A percentile compares a stretch with the other conserved stretches of the same genome.
Evolutionary conservation across 2,797 vertebrate genomes (phyloP).

Genomic region (Hippoglossus hippoglossus): DNA sequence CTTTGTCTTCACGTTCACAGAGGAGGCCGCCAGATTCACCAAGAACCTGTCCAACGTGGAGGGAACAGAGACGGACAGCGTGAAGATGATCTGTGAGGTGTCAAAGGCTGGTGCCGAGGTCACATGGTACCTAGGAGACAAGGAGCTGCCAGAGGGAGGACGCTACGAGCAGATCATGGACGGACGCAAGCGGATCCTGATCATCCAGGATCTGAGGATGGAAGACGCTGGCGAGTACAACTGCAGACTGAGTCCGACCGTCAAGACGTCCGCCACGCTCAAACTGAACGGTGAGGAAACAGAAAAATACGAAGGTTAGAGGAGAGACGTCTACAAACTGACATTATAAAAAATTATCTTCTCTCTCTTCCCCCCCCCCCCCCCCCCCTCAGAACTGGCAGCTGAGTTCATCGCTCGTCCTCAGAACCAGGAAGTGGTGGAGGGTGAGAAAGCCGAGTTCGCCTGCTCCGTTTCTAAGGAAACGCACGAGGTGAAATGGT

Average conservation of each 20-base stretch:
- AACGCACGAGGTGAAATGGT: conserved; percentile 92
- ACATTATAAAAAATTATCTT: too few species aligned
- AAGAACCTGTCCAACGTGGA: conserved; percentile 96
- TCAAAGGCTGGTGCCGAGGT: conserved; percentile 94
- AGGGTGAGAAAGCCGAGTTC: conserved; percentile 96
- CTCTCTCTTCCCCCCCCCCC: not conserved
- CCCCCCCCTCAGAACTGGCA: conserved; percentile 88
- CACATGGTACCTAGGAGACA: conserved; percentile 91
- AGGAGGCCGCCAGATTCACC: conserved; percentile 95
- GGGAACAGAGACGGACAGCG: conserved; percentile 93
- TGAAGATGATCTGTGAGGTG: conserved; percentile 95
- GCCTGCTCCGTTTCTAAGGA: conserved; percentile 96
- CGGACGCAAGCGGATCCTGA: conserved; percentile 91
- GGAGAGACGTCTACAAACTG: not conserved
- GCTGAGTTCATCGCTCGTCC: conserved; percentile 96
- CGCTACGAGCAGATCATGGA: conserved; percentile 91
- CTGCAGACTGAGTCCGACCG: conserved; percentile 88
- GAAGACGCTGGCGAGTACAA: conserved; percentile 91
- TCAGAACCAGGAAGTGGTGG: conserved; percentile 93
- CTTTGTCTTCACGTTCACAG: conserved; percentile 73
- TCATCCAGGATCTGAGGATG: conserved; percentile 90
- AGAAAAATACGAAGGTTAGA: not conserved
- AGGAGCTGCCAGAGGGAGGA: conserved; percentile 94
- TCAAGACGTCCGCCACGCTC: conserved; percentile 89
- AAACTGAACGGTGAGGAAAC: conserved; percentile 89